These are phyloP conservation scores for Temnothorax curvispinosus DNA, from an alignment of 1,140 invertebrate species.

Conservation along the genomic window DNA sequence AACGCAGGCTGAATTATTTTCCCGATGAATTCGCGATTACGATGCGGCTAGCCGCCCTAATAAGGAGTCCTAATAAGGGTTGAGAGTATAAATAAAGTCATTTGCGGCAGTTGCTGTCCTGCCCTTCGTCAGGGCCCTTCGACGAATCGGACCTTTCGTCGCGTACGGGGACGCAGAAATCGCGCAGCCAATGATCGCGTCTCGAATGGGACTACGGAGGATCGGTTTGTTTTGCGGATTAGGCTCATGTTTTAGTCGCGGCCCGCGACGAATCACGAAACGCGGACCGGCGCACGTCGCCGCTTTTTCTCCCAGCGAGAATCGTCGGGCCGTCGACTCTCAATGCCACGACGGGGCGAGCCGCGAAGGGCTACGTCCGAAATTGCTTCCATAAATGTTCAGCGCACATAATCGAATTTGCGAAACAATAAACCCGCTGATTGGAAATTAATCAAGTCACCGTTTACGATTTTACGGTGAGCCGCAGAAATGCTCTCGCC, in stretches of 20 bases:
- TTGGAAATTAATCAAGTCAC: constrained; percentile 53
- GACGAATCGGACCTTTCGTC: constrained; percentile 69
- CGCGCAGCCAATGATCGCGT: background rate
- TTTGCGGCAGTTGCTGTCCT: constrained; percentile 63
- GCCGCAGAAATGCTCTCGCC: background rate
- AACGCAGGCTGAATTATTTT: constrained; percentile 44
- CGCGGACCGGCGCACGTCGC: constrained; percentile 66
- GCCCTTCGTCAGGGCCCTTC: constrained; percentile 40
- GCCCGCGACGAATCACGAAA: constrained; percentile 72
- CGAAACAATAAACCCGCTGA: constrained; percentile 45
- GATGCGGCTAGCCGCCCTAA: constrained; percentile 12
- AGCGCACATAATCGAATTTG: constrained; percentile 56
- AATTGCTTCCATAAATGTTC: constrained; percentile 57
- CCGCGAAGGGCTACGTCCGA: constrained; percentile 31
- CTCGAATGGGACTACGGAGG: constrained; percentile 12
- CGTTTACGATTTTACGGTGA: constrained; percentile 49
- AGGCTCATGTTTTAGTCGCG: constrained; percentile 71
- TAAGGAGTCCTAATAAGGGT: constrained; percentile 58
- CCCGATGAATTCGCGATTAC: constrained; percentile 44
- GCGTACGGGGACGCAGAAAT: constrained; percentile 15
- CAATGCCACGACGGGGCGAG: constrained; percentile 34
- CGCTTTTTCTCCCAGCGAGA: constrained; percentile 62
- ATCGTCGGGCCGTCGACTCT: constrained; percentile 51
- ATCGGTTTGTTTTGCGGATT: constrained; percentile 74
- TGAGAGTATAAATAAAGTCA: constrained; percentile 70